Base-by-base conservation (phyloP, 2,888 invertebrate genomes). In the Cataglyphis altisquamis region DNA sequence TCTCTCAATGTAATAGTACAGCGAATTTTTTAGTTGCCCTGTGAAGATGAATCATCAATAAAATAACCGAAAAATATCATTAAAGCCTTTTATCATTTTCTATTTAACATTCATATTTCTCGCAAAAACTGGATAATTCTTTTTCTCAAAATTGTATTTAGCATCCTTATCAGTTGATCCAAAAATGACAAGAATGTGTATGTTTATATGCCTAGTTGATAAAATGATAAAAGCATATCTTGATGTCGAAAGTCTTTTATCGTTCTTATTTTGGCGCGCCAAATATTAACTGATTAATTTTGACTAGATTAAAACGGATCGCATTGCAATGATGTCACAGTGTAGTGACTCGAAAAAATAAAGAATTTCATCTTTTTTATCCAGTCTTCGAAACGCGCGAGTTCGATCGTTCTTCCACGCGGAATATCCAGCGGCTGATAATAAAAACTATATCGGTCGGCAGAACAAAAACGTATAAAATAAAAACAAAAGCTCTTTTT, bases 401-500 rank as follows among this genome's bases (percentile, higher is more conserved):
- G 62, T 29, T 48, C 57, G 60, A 62, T 25, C 74, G 74, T 41
- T 12, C 62, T 64, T 75, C 57, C 12, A 32, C 66, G 15, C 25
- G 77, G 67, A 32, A 48, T 60, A 64, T 32, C 73, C 84, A 85
- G 72, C 63, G 70, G 64, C 68, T 68, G 77, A 86, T 62, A 41
- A 84, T 73, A 67, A 66, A 66, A 72, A 72, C 8, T 52, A 62
- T 88, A 82, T 68, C 29, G 48, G 25, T 41, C 80, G 45, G 39
- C 74, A 62, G 21, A 39, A 60, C 21, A 60, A 48, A 64, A 75
- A 78, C 12, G 4, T 45, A 68, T 39, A 77, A 39, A 39, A 84
- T 74, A 83, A 84, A 75, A 77, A 85, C 64, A 60, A 83, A 72
- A 75, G 55, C 77, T 85, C 70, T 84, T 73, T 73, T 82, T 72